A percentile compares a stretch with the other conserved stretches of the same genome.
phyloP scores from a whole-genome alignment of 2,797 vertebrate genomes.

The Alectoris magna region DNA sequence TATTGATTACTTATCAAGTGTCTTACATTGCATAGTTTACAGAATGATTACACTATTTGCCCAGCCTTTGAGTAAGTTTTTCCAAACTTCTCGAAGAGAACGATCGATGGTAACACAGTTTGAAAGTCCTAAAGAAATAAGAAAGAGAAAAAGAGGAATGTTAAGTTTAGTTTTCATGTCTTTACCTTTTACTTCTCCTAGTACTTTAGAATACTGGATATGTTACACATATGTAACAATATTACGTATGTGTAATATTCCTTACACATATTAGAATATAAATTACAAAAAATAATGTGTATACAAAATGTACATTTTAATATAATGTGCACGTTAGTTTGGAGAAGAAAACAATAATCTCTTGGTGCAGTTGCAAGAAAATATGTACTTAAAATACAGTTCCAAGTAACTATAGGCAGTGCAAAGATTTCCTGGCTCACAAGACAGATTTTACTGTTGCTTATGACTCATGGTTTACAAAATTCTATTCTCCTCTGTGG shows the following conservation, averaged over 20 bases:
- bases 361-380: background rate
- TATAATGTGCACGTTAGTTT: background rate
- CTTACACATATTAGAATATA: background rate
- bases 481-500: background rate
- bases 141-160: background rate
- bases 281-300: background rate
- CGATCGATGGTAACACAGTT: slow-evolving; percentile 78
- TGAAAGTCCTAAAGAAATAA: slow-evolving; percentile 81
- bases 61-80: slow-evolving; percentile 82
- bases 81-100: slow-evolving; percentile 83
- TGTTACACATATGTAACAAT: no score
- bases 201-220: background rate
- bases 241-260: no score
- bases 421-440: background rate
- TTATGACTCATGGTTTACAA: background rate
- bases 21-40: background rate
- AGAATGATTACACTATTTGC: slow-evolving; percentile 74
- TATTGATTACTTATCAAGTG: slow-evolving; percentile 11
- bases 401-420: background rate
- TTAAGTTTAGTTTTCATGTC: background rate
- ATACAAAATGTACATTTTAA: background rate
- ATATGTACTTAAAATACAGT: background rate
- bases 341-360: background rate
- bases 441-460: background rate
- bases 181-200: background rate